Base-by-base conservation (phyloP, 1,140 invertebrate genomes). In the Zaprionus kolodkinae region DNA sequence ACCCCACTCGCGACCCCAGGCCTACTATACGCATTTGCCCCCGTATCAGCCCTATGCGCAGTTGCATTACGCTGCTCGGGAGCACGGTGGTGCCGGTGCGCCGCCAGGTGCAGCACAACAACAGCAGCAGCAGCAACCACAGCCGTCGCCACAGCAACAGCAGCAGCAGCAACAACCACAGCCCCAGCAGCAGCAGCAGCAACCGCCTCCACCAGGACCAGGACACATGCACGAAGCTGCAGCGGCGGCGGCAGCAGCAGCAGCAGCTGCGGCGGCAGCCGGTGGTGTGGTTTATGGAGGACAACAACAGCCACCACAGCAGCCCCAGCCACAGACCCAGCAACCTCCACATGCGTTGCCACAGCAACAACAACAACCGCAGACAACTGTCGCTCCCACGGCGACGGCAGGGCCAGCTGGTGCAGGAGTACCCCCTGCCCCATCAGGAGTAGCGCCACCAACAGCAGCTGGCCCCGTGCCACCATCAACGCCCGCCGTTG, bases 21-120 rank as follows among this genome's bases (percentile, higher is more conserved):
- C 94, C 2, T 94, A 94, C 45, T 93, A 93, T 76, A 83, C 94
- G 3, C 93, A 93, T 17, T 93, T 94, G 91, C 93, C 94, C 15
- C 87, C 91, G 0, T 95, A 95, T 72, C 95, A 95, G 87, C 94
- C 95, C 11, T 95, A 95, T 93, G 93, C 93, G 82, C 72, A 93
- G 93, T 15, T 75, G 54, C 72, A 71, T 17, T 75, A 71, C 33
- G 57, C 72, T 0, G 57, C 72, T 0, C 30, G 67, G 36, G 72
- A 75, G 25, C 71, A 68, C 7, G 71, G 55, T 2, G 36, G 35
- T 9, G 65, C 59, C 6, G 67, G 27, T 68, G 57, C 79, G 2
- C 72, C 93, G 1, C 95, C 95, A 60, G 93, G 76, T 50, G 91
- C 88, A 30, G 79, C 81, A 54, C 89, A 84, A 9, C 87, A 87